Base-by-base conservation (phyloP, 2,113 vertebrate genomes). In the Scytalopus superciliaris region DNA sequence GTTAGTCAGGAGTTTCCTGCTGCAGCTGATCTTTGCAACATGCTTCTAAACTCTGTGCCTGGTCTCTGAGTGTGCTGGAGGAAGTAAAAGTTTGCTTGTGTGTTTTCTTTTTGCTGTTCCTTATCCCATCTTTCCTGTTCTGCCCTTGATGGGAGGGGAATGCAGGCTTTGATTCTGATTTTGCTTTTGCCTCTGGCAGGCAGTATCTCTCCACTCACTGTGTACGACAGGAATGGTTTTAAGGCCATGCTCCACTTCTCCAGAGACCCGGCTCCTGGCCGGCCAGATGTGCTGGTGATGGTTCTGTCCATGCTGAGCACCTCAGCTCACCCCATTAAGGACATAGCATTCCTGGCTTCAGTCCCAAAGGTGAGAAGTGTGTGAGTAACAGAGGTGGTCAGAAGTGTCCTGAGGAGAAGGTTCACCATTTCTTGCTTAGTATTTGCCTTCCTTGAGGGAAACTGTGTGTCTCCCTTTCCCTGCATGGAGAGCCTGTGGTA, bases 251-350 rank as follows among this genome's bases (percentile, higher is more conserved):
- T 99, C 24, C 98, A 99, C 97, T 99, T 99, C 63, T 97, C 98
- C 82, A 97, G 93, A 96, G 98, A 98, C 1, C 87, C 97, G 0
- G 98, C 96, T 6, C 94, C 97, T 0, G 97, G 98, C 68, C 97
- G 95, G 33, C 98, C 98, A 0, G 97, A 96, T 0, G 98, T 98
- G 28, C 98, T 98, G 17, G 98, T 99, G 93, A 78, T 98, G 37
- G 97, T 99, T 76, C 64, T 99, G 85, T 99, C 98, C 67, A 97
- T 98, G 47, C 98, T 99, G 74, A 99, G 99, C 98, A 99, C 98
- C 3, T 98, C 98, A 12, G 81, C 98, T 4, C 96, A 98, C 10
- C 92, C 96, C 6, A 96, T 99, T 37, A 98, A 87, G 89, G 96
- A 98, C 95, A 98, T 99, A 39, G 66, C 49, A 18, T 98, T 99